These are phyloP conservation scores for Hyppa rectilinea DNA, from an alignment of 2,888 invertebrate species.

Conservation along the genomic window DNA sequence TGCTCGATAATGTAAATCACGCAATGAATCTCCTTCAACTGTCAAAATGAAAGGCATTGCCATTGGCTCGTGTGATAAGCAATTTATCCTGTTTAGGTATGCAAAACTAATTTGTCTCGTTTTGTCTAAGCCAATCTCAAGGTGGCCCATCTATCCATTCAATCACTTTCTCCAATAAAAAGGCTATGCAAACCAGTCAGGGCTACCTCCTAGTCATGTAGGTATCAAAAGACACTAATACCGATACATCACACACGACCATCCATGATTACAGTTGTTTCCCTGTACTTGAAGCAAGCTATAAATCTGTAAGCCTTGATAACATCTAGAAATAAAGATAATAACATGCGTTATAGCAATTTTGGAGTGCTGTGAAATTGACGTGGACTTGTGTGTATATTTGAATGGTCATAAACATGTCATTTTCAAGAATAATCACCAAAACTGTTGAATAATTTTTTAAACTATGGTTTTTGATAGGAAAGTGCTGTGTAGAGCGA, in stretches of 20 bases:
- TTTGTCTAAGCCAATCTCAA: background rate
- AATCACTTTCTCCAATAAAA: background rate
- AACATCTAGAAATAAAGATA: conserved; percentile 38
- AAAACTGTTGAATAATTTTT: background rate
- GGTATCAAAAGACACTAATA: background rate
- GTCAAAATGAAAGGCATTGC: too few species aligned
- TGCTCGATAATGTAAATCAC: too few species aligned
- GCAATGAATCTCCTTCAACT: too few species aligned
- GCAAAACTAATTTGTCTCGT: too few species aligned
- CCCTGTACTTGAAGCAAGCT: background rate
- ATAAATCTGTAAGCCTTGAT: conserved; percentile 47
- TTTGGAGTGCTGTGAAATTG: conserved; percentile 39
- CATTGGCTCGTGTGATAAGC: too few species aligned
- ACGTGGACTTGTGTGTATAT: background rate
- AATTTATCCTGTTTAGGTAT: too few species aligned
- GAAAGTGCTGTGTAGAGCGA: background rate
- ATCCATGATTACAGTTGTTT: conserved; percentile 9
- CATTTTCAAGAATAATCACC: background rate
- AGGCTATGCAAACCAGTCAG: too few species aligned
- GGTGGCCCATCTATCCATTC: background rate
- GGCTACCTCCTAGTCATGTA: background rate
- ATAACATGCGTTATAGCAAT: conserved; percentile 25
- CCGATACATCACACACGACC: conserved; percentile 9
- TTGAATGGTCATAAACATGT: conserved; percentile 20
- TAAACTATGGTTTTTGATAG: background rate